These are phyloP conservation scores for Bos javanicus DNA, from an alignment of 2,113 vertebrate species.

Conservation along the genomic window DNA sequence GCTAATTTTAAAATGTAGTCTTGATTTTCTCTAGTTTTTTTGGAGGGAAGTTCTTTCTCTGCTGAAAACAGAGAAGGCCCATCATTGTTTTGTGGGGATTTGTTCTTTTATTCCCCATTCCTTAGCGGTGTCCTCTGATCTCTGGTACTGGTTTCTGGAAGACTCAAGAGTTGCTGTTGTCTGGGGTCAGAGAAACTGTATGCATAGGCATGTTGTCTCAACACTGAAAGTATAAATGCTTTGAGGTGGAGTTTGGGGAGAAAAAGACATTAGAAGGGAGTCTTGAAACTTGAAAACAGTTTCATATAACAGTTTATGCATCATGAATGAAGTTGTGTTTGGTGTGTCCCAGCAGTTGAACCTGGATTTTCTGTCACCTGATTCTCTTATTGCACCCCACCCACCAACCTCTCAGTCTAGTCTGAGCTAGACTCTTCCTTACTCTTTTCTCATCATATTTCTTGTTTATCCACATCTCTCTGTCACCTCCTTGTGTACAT, in stretches of 20 bases:
- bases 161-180: background rate
- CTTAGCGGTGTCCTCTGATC: background rate
- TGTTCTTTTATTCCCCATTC: background rate
- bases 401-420: background rate
- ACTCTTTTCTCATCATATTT: background rate
- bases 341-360: background rate
- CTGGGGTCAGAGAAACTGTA: background rate
- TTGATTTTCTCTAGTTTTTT: background rate
- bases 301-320: background rate
- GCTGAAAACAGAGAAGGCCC: background rate
- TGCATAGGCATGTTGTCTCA: background rate
- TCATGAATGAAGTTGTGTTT: background rate
- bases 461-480: background rate
- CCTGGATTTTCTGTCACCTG: background rate
- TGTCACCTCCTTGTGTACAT: background rate
- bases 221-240: background rate
- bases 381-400: rapidly evolving
- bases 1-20: conserved; percentile 8
- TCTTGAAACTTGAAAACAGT: background rate
- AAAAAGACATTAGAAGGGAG: background rate
- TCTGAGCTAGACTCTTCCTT: background rate
- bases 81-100: background rate
- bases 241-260: background rate
- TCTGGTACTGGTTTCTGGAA: background rate
- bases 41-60: background rate